Percentiles rank a stretch among this genome's conserved stretches.
Evolutionary conservation across 2,113 vertebrate genomes (phyloP).

Genomic region (Hippocampus mohnikei): DNA sequence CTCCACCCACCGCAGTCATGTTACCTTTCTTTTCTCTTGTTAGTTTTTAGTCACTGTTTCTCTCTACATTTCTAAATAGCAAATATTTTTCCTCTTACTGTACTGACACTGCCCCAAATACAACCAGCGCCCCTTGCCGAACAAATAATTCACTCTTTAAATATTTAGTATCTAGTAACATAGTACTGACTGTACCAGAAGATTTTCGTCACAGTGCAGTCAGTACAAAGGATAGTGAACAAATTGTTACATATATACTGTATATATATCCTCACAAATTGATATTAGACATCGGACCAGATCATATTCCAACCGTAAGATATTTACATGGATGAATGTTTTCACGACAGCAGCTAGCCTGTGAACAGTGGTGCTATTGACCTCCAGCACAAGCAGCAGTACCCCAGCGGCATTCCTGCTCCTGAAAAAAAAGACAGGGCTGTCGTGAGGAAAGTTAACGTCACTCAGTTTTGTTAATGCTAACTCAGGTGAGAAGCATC

Average conservation of each 20-base stretch:
- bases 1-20: too few species aligned
- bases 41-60: neutral
- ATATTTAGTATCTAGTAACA: neutral
- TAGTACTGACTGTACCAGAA: neutral
- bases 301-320: neutral
- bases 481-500: conserved; percentile 25
- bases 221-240: neutral
- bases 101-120: too few species aligned
- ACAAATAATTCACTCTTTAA: neutral
- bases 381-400: conserved; percentile 20
- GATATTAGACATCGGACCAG: too few species aligned
- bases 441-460: conserved; percentile 36
- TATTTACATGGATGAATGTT: conserved; percentile 3
- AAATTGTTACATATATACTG: neutral
- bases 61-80: neutral
- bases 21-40: too few species aligned
- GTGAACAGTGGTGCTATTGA: conserved; percentile 42
- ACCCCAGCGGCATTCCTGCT: conserved; percentile 17
- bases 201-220: neutral
- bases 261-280: neutral
- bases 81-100: too few species aligned
- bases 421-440: conserved; percentile 12
- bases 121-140: too few species aligned
- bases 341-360: conserved; percentile 13
- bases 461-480: conserved; percentile 40